phyloP scores from a whole-genome alignment of 2,888 invertebrate genomes.

The Lasioglossum calceatum region DNA sequence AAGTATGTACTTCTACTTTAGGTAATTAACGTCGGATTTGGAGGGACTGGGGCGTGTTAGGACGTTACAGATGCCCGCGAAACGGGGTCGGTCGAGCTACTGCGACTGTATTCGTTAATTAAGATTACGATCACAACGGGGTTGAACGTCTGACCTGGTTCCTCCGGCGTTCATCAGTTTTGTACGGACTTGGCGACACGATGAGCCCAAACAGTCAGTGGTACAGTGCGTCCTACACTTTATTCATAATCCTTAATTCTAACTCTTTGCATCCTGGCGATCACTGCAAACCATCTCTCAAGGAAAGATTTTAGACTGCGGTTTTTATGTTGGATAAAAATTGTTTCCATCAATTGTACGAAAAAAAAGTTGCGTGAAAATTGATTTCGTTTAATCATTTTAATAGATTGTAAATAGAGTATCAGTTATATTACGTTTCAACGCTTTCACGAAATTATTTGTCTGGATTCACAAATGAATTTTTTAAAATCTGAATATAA shows the following conservation, averaged over 20 bases:
- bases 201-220: slow-evolving; percentile 22
- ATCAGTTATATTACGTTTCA: no score
- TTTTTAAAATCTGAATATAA: no score
- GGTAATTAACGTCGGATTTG: slow-evolving; percentile 23
- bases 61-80: not conserved
- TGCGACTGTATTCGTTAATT: slow-evolving; percentile 64
- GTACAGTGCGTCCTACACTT: not conserved
- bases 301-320: no score
- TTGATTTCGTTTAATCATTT: no score
- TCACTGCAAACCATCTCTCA: not conserved
- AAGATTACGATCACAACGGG: slow-evolving; percentile 56
- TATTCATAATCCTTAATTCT: not conserved
- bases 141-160: slow-evolving; percentile 55
- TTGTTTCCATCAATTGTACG: not conserved
- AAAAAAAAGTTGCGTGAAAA: not conserved
- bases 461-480: no score
- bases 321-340: no score
- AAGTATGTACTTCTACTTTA: slow-evolving; percentile 29
- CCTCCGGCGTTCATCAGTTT: slow-evolving; percentile 45
- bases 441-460: no score
- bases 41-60: not conserved
- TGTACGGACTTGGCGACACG: not conserved
- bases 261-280: not conserved
- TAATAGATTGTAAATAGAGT: no score
- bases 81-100: slow-evolving; percentile 23